Evolutionary conservation across 1,140 invertebrate species (phyloP).

Genomic region (Magallana ariakensis): DNA sequence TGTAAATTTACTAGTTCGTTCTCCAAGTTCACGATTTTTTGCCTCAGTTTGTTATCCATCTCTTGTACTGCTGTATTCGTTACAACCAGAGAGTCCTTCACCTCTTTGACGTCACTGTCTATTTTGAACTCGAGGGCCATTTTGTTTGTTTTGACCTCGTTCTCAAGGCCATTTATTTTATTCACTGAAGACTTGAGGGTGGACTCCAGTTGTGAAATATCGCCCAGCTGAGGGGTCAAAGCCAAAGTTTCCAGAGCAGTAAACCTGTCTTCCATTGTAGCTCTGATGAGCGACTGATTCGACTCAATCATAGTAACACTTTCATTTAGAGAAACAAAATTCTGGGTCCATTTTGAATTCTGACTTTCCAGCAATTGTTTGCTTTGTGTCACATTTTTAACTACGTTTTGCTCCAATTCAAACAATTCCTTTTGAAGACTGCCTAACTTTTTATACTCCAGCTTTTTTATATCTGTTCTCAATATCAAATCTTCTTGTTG

Average conservation of each 20-base stretch:
- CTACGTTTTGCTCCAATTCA: not conserved
- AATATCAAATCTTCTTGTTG: not conserved
- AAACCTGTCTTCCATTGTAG: too few relatives aligned
- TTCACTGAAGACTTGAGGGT: too few relatives aligned
- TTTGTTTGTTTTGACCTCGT: not conserved
- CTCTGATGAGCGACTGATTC: too few relatives aligned
- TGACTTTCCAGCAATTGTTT: too few relatives aligned
- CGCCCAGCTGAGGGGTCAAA: too few relatives aligned
- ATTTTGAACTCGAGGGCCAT: not conserved
- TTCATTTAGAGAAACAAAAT: too few relatives aligned
- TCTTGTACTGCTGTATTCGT: not conserved
- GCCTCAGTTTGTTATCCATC: not conserved
- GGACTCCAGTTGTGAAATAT: too few relatives aligned
- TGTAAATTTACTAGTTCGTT: too few relatives aligned
- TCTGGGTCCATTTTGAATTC: too few relatives aligned
- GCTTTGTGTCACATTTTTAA: too few relatives aligned
- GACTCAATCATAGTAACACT: too few relatives aligned
- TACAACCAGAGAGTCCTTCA: not conserved
- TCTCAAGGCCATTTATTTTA: not conserved
- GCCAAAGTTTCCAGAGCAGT: too few relatives aligned
- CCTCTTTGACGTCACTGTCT: not conserved
- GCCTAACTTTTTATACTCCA: not conserved
- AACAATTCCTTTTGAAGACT: not conserved
- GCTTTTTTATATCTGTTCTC: not conserved
- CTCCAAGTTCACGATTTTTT: not conserved